Conservation (phyloP, 1,140 invertebrate species). For the Tribolium madens region DNA sequence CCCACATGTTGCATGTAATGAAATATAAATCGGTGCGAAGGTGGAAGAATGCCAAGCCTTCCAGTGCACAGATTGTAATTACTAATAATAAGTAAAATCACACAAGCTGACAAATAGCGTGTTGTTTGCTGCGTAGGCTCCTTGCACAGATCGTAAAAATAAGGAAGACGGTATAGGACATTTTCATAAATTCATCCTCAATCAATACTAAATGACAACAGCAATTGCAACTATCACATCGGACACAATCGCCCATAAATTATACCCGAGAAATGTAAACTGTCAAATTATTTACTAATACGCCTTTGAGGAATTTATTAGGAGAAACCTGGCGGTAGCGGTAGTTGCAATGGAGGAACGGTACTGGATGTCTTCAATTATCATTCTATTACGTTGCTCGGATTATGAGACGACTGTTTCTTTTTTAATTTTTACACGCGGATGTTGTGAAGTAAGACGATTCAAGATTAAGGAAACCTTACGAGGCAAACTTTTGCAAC, state of each 20-base stretch:
- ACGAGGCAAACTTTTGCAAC: no score
- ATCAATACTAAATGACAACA: conserved; percentile 15
- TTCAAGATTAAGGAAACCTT: no score
- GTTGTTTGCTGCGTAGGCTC: neutral
- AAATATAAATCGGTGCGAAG: conserved; percentile 38
- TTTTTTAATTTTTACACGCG: neutral
- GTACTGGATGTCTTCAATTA: conserved; percentile 1
- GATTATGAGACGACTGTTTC: neutral
- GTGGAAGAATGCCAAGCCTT: conserved; percentile 31
- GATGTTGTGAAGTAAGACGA: neutral
- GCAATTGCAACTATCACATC: conserved; percentile 1
- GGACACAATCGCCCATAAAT: conserved; percentile 23
- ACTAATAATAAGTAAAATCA: conserved; percentile 34
- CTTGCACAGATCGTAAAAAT: neutral
- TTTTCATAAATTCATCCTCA: conserved; percentile 9
- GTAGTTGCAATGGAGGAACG: neutral
- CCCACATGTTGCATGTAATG: conserved; percentile 35
- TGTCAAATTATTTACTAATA: conserved; percentile 31
- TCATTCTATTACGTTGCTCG: neutral
- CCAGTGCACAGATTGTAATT: conserved; percentile 15
- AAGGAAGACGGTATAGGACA: neutral
- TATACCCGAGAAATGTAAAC: conserved; percentile 3
- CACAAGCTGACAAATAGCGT: conserved; percentile 18
- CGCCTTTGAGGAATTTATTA: conserved; percentile 23
- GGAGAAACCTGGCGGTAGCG: conserved; percentile 20